phyloP scores from a whole-genome alignment of 2,888 invertebrate species.

The Hybos culiciformis region DNA sequence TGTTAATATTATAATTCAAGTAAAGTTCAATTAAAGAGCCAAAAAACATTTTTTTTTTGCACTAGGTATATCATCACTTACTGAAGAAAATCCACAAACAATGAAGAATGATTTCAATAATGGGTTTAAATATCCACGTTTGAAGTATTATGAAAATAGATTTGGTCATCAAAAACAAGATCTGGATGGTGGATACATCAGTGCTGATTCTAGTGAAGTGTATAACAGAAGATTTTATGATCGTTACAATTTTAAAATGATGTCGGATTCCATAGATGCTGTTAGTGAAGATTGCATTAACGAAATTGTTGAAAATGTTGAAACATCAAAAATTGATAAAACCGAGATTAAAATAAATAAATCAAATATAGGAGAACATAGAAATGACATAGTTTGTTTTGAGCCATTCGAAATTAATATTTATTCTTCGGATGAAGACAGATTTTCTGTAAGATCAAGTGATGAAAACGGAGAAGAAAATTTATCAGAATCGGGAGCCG shows the following conservation, averaged over 20 bases:
- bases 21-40: too few relatives aligned
- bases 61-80: too few relatives aligned
- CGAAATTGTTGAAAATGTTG: constrained; percentile 14
- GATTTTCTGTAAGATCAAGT: constrained; percentile 18
- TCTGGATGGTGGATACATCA: constrained; percentile 73
- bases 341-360: constrained; percentile 3
- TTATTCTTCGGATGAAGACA: constrained; percentile 20
- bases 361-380: constrained; percentile 12
- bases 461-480: constrained; percentile 59
- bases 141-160: constrained; percentile 1
- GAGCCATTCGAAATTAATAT: constrained; percentile 18
- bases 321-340: background rate
- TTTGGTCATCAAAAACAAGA: constrained; percentile 33
- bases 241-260: constrained; percentile 32
- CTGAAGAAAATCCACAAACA: too few relatives aligned
- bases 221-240: constrained; percentile 39
- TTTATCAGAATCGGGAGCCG: constrained; percentile 74
- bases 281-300: constrained; percentile 29
- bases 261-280: constrained; percentile 27
- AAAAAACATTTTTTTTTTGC: too few relatives aligned
- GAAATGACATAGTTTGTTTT: constrained; percentile 4
- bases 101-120: too few relatives aligned
- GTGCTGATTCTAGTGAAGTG: constrained; percentile 61
- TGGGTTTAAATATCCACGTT: too few relatives aligned
- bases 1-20: too few relatives aligned